Evolutionary conservation across 2,113 vertebrate species (phyloP), one percentile per base, ranked within the genome.

Genomic region (Engraulis encrasicolus): DNA sequence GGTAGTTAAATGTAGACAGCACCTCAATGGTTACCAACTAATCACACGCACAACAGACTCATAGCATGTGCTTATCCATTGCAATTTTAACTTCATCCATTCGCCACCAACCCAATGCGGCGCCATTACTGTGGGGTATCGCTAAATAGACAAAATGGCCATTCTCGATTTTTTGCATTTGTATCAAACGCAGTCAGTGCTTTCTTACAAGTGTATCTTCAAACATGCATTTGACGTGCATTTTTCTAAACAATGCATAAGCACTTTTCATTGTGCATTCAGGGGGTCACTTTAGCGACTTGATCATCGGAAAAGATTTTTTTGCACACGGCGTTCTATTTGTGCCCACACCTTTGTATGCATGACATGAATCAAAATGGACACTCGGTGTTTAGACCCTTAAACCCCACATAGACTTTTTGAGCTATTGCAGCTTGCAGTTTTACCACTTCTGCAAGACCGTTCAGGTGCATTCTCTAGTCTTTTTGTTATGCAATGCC

Each of bases 131-230:
- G 91, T 91, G 89, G 78, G 88, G 86, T 91, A 87, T 74, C 66
- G 66, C 15, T 74, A 89, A 83, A 90, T 90, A 87, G 88, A 95
- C 95, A 96, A 96, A 95, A 95, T 95, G 95, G 95, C 95, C 93
- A 94, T 93, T 92, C 92, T 89, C 52, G 82, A 82, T 89, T 79
- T 79, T 86, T 89, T 80, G 81, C n/a, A 84, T 79, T 7, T 86
- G n/a, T 23, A 40, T 78, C 48, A 11, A 85, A 80, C 79, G 14
- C 9, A 74, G 66, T 31, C 27, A 74, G 31, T n/a, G n/a, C n/a
- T n/a, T n/a, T n/a, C n/a, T n/a, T n/a, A 74, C 66, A 34, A 74
- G 27, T 74, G 66, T 27, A 74, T 15, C 15, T 74, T 36, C 27
- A 31, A 2, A 4, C 12, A 74, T 74, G 66, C 66, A 74, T 74